Evolutionary conservation across 2,113 vertebrate genomes (phyloP).

Genomic region (Acanthisitta chloris): DNA sequence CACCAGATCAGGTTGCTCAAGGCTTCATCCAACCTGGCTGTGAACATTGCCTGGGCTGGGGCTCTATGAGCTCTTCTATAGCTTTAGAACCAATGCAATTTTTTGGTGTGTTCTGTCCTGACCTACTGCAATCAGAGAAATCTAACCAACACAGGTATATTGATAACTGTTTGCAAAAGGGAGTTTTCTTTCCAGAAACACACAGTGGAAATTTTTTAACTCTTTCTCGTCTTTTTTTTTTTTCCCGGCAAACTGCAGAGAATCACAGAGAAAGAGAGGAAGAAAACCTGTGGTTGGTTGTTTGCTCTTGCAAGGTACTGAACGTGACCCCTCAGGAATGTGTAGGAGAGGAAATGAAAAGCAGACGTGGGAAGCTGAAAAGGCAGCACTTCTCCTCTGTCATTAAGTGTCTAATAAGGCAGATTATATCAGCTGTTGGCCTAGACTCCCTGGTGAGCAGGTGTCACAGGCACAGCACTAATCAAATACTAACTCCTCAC

Average conservation of each 20-base stretch:
- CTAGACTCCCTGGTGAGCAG: slow-evolving; percentile 62
- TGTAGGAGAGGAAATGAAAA: slow-evolving; percentile 70
- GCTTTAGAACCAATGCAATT: neutral
- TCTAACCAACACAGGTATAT: neutral
- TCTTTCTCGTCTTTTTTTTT: neutral
- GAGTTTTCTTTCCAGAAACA: neutral
- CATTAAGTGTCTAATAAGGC: slow-evolving; percentile 64
- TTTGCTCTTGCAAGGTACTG: slow-evolving; percentile 50
- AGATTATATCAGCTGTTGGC: slow-evolving; percentile 65
- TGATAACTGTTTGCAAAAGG: neutral
- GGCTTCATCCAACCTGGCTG: no score
- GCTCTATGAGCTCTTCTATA: accelerated
- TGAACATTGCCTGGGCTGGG: no score
- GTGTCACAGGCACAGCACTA: slow-evolving; percentile 62
- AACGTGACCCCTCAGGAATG: slow-evolving; percentile 61
- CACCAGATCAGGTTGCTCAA: no score
- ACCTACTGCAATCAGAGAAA: neutral
- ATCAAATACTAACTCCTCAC: slow-evolving; percentile 66
- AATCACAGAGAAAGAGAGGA: neutral
- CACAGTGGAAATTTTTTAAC: neutral
- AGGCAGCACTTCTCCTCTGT: slow-evolving; percentile 55
- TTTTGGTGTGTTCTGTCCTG: neutral
- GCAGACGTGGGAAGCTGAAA: slow-evolving; percentile 64
- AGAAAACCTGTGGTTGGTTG: slow-evolving; percentile 12
- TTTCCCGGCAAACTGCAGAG: neutral